Conservation (phyloP, 2,797 vertebrate species). For the Rhinogobio ventralis region DNA sequence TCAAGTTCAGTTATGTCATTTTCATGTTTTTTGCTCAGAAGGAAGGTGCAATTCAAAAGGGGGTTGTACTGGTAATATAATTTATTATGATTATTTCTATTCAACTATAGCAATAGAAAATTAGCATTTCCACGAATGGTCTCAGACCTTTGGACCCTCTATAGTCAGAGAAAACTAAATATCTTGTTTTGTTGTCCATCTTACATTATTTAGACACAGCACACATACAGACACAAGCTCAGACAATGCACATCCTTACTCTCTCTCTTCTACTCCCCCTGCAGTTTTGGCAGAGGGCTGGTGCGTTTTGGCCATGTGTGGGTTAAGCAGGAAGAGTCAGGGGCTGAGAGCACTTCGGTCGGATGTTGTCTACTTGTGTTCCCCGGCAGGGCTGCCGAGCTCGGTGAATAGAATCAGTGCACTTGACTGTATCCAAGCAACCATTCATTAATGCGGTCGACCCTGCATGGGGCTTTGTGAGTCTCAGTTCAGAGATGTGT, state of each 20-base stretch:
- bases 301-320: slow-evolving; percentile 24
- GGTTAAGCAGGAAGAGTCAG: slow-evolving; percentile 49
- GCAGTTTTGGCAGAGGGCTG: slow-evolving; percentile 23
- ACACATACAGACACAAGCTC: neutral
- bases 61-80: neutral
- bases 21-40: neutral
- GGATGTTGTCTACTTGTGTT: slow-evolving; percentile 34
- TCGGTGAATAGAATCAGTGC: slow-evolving; percentile 33
- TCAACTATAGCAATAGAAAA: neutral
- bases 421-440: slow-evolving; percentile 62
- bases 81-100: neutral
- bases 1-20: neutral
- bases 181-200: neutral
- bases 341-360: slow-evolving; percentile 40
- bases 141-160: neutral
- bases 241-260: neutral
- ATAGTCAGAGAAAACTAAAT: slow-evolving; percentile 3
- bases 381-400: slow-evolving; percentile 34
- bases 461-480: slow-evolving; percentile 52
- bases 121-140: neutral
- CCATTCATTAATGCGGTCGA: slow-evolving; percentile 57
- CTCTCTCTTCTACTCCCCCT: slow-evolving; percentile 3
- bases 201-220: neutral
- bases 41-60: neutral
- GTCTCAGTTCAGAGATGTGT: slow-evolving; percentile 56